A percentile compares a stretch with the other conserved stretches of the same genome.
Evolutionary conservation across 2,113 vertebrate species (phyloP).

Genomic region (Reinhardtius hippoglossoides): DNA sequence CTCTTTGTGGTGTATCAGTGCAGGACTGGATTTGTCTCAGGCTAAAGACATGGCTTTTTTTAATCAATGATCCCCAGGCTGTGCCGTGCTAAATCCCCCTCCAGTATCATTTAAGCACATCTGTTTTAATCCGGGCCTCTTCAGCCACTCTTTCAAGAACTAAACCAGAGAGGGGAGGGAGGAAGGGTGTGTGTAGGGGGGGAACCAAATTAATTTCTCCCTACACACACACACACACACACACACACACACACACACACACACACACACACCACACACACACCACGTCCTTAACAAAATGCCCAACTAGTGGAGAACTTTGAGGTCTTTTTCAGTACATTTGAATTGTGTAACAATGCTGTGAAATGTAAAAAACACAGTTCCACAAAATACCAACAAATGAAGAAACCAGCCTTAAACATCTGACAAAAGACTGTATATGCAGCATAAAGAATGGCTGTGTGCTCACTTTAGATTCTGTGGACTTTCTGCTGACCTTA

Average conservation of each 20-base stretch:
- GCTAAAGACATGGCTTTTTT: slow-evolving; percentile 93
- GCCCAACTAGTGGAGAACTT: no score
- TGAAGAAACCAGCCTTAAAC: no score
- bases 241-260: neutral
- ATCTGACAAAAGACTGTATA: no score
- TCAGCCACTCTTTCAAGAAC: slow-evolving; percentile 91
- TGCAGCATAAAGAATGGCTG: no score
- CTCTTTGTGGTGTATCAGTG: slow-evolving; percentile 79
- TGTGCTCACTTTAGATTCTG: no score
- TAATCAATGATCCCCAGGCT: slow-evolving; percentile 93
- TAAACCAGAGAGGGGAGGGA: slow-evolving; percentile 72
- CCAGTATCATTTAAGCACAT: slow-evolving; percentile 89
- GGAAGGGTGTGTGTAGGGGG: neutral
- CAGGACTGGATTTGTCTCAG: slow-evolving; percentile 88
- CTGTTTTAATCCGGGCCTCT: slow-evolving; percentile 96
- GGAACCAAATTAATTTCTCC: slow-evolving; percentile 87
- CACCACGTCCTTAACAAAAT: no score
- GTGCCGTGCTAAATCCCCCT: slow-evolving; percentile 86
- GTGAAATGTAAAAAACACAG: no score
- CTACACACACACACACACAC: slow-evolving; percentile 2
- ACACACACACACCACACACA: no score
- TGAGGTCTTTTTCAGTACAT: no score
- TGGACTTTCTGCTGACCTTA: no score
- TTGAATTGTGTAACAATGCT: no score
- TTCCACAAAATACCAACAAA: no score